A percentile compares a stretch with the other conserved stretches of the same genome.
Conservation (phyloP, 30 jellyfish, hydroid and myxozoan genomes). For the Aurelia aurita region DNA sequence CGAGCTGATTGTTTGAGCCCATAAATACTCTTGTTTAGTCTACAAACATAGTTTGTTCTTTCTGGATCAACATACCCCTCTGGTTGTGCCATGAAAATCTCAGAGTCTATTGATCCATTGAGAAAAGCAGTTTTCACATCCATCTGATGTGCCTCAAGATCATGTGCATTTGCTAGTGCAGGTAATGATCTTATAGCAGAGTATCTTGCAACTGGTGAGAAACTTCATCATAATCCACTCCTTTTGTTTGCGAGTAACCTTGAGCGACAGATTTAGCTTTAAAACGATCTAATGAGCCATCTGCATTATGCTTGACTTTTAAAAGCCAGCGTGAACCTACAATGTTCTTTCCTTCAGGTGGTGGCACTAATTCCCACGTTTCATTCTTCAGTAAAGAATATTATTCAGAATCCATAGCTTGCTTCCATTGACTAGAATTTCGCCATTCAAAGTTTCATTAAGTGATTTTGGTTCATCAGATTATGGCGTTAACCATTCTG, state of each 20-base stretch:
- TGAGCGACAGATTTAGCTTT: constrained; percentile 72
- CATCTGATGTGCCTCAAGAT: constrained; percentile 80
- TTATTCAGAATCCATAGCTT: too few species aligned
- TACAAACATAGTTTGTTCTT: constrained; percentile 54
- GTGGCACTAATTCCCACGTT: constrained; percentile 58
- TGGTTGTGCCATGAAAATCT: constrained; percentile 76
- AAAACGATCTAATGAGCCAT: constrained; percentile 31
- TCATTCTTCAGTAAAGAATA: constrained; percentile 54
- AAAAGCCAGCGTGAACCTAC: constrained; percentile 65
- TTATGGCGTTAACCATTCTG: constrained; percentile 27
- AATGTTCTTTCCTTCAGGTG: constrained; percentile 33
- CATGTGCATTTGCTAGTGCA: constrained; percentile 60
- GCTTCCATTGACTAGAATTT: too few species aligned
- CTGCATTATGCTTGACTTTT: constrained; percentile 46
- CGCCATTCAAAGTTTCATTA: too few species aligned
- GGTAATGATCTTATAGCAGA: constrained; percentile 56
- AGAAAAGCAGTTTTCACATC: constrained; percentile 81
- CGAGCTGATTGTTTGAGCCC: constrained; percentile 82
- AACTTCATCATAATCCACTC: constrained; percentile 51
- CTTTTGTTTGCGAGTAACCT: constrained; percentile 49
- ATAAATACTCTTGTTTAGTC: constrained; percentile 53
- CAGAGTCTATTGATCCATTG: constrained; percentile 67
- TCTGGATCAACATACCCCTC: constrained; percentile 67
- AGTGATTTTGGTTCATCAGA: too few species aligned
- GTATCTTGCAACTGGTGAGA: constrained; percentile 69